These are phyloP conservation scores for Spongilla lacustris DNA, from an alignment of 37 sponge, comb jelly and placozoan species.

Conservation along the genomic window DNA sequence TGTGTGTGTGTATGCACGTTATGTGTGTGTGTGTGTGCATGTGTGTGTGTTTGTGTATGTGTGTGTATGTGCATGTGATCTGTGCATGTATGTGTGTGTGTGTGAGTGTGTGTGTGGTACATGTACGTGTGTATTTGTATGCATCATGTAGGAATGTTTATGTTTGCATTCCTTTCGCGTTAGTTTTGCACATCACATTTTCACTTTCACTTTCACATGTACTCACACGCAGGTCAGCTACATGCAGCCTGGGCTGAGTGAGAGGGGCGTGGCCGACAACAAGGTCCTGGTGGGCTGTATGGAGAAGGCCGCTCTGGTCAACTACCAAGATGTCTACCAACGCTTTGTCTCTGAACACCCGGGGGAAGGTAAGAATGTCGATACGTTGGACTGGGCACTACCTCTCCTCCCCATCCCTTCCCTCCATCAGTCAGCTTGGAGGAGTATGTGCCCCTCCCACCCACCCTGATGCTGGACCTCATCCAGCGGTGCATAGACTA, in stretches of 20 bases:
- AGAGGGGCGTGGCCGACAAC: background rate
- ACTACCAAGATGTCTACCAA: constrained; percentile 35
- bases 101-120: background rate
- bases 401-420: background rate
- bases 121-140: background rate
- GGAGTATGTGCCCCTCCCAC: constrained; percentile 14
- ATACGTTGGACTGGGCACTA: constrained; percentile 5
- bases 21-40: background rate
- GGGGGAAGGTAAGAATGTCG: background rate
- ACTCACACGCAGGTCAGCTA: background rate
- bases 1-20: constrained; percentile 2
- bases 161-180: too few species aligned
- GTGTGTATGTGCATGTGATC: background rate
- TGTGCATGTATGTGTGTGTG: constrained; percentile 7
- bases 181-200: too few species aligned
- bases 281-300: constrained; percentile 6
- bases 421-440: background rate
- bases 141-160: too few species aligned
- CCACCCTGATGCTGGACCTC: constrained; percentile 17
- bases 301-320: constrained; percentile 57
- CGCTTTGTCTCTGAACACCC: background rate
- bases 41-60: background rate
- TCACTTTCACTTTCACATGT: background rate
- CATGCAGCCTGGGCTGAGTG: background rate
- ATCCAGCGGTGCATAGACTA: constrained; percentile 50